Percentiles rank a stretch among this genome's conserved stretches.
phyloP scores from a whole-genome alignment of 2,113 vertebrate genomes.

The Esox niger region DNA sequence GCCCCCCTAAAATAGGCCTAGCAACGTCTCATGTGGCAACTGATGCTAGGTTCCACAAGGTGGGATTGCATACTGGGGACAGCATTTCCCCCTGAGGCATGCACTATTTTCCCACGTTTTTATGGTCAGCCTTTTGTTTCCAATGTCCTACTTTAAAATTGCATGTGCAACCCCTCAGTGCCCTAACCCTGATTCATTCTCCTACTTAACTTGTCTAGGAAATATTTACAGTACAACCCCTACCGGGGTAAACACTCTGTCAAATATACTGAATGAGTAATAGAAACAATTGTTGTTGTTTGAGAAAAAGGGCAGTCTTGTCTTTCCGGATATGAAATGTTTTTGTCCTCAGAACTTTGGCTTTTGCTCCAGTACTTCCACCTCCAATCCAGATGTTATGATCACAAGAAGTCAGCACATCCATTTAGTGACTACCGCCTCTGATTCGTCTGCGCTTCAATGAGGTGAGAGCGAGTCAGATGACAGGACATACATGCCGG shows the following conservation, averaged over 20 bases:
- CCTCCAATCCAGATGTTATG: constrained; percentile 55
- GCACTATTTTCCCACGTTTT: constrained; percentile 1
- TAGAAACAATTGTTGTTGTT: constrained; percentile 10
- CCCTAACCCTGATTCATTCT: background rate
- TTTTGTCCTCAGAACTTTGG: constrained; percentile 32
- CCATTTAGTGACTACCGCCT: constrained; percentile 44
- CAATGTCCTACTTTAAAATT: too few species aligned
- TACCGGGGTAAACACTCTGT: constrained; percentile 15
- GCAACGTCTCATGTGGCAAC: too few species aligned
- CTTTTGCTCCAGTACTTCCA: constrained; percentile 33
- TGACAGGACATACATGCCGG: constrained; percentile 50
- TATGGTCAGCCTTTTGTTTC: too few species aligned
- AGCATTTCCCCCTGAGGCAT: constrained; percentile 5
- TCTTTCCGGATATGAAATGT: constrained; percentile 23
- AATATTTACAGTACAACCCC: constrained; percentile 34
- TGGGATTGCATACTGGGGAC: constrained; percentile 11
- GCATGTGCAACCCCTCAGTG: background rate
- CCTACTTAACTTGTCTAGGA: constrained; percentile 42
- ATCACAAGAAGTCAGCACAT: constrained; percentile 59
- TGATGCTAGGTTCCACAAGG: background rate
- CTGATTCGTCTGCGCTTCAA: constrained; percentile 23
- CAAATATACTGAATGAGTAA: constrained; percentile 6
- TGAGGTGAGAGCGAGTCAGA: constrained; percentile 44
- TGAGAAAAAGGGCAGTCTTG: constrained; percentile 42
- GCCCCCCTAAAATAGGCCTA: too few species aligned